Percentiles rank a stretch among this genome's conserved stretches.
phyloP scores from a whole-genome alignment of 2,113 vertebrate species.

The Nycticebus coucang region DNA sequence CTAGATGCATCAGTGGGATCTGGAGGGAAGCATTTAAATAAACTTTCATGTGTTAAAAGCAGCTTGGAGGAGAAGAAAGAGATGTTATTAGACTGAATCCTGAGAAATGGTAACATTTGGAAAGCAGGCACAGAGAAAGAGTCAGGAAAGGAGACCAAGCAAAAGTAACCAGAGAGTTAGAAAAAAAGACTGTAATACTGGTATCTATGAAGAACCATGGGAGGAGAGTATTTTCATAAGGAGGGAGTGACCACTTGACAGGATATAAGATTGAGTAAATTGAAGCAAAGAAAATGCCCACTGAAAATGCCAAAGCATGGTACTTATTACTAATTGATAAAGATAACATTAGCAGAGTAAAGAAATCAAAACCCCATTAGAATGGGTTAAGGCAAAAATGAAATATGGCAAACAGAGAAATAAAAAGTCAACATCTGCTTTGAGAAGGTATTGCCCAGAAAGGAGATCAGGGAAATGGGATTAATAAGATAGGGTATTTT shows the following conservation, averaged over 20 bases:
- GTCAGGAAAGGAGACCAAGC: background rate
- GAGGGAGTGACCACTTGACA: background rate
- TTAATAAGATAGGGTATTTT: background rate
- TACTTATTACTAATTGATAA: background rate
- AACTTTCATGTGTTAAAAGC: background rate
- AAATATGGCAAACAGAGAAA: slow-evolving; percentile 7
- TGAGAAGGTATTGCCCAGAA: background rate
- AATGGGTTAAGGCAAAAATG: background rate
- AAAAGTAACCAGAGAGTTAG: background rate
- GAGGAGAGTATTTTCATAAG: background rate
- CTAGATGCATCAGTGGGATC: background rate
- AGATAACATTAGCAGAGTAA: background rate
- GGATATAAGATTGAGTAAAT: background rate
- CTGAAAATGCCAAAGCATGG: background rate
- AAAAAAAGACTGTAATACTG: background rate
- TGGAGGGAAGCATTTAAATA: background rate
- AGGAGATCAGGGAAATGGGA: background rate
- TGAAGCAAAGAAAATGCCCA: background rate
- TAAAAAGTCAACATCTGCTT: background rate
- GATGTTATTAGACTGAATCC: background rate
- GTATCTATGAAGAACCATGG: background rate
- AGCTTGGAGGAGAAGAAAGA: background rate
- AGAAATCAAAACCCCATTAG: background rate
- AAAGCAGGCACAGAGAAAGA: background rate
- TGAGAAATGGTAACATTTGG: background rate